Conservation (phyloP, 2,113 vertebrate species). For the Corythornis madagascariensis region DNA sequence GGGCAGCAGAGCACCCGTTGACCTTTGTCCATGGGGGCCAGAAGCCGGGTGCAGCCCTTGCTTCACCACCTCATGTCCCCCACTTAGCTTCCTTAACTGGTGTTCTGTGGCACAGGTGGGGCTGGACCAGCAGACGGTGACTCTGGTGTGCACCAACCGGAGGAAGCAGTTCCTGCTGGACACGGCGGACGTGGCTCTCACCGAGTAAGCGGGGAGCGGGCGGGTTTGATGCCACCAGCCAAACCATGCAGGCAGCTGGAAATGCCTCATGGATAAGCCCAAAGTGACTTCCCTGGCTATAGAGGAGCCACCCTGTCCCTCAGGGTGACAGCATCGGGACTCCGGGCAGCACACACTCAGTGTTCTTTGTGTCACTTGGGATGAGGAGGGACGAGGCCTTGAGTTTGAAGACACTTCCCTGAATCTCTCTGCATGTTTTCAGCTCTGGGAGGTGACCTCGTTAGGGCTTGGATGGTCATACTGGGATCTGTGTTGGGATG, state of each 20-base stretch:
- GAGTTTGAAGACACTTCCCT: neutral
- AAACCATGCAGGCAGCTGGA: neutral
- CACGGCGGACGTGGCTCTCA: constrained; percentile 87
- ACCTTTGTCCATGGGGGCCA: neutral
- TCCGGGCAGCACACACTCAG: rapidly evolving
- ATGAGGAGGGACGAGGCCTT: neutral
- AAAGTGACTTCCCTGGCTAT: neutral
- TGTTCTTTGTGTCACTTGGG: neutral
- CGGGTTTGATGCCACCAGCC: neutral
- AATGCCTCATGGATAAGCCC: neutral
- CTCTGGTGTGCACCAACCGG: constrained; percentile 91
- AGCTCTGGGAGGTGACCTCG: neutral
- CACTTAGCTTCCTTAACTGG: neutral
- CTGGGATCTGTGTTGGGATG: neutral
- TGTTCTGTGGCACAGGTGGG: constrained; percentile 82
- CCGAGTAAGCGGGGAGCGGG: constrained; percentile 78
- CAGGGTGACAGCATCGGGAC: neutral
- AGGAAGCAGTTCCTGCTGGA: constrained; percentile 94
- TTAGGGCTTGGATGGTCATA: neutral
- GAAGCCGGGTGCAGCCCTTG: neutral
- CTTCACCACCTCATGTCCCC: neutral
- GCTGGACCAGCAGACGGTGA: constrained; percentile 91
- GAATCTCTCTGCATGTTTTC: neutral
- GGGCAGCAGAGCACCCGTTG: neutral
- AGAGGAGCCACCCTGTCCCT: neutral